Percentiles rank a stretch among this genome's conserved stretches.
Evolutionary conservation across 2,888 invertebrate species (phyloP).

Genomic region (Heliconius hortense): DNA sequence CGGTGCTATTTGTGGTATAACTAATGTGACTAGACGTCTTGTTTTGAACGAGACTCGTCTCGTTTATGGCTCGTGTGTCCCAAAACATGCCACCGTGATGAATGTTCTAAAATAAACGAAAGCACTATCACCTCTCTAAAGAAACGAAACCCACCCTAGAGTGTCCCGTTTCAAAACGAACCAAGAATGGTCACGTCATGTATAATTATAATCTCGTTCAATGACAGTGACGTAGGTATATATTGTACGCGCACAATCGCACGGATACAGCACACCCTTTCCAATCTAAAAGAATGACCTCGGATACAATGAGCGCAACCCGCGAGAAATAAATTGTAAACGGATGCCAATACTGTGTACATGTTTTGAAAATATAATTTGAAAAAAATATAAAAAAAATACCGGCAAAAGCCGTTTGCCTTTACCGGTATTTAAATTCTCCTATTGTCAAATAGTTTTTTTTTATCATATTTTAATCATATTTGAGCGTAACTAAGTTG

Average conservation of each 20-base stretch:
- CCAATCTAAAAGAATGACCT: constrained; percentile 43
- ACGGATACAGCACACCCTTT: constrained; percentile 41
- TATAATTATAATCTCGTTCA: constrained; percentile 15
- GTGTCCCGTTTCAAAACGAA: too few species aligned
- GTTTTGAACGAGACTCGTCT: too few species aligned
- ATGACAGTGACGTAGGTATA: constrained; percentile 13
- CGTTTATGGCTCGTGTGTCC: too few species aligned
- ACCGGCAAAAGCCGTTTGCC: too few species aligned
- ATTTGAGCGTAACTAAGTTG: neutral
- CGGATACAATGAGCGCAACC: constrained; percentile 22
- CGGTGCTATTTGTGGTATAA: too few species aligned
- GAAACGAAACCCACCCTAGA: too few species aligned
- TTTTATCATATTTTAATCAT: neutral
- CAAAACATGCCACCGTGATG: too few species aligned
- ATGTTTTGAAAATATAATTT: constrained; percentile 13
- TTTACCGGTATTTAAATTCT: neutral
- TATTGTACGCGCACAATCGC: constrained; percentile 28
- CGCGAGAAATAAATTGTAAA: constrained; percentile 29
- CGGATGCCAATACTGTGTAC: constrained; percentile 14
- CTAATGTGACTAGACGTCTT: too few species aligned
- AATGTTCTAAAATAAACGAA: too few species aligned
- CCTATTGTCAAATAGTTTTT: neutral
- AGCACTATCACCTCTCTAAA: too few species aligned
- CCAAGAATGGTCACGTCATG: too few species aligned
- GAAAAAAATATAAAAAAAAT: neutral